These are phyloP conservation scores for Drosophila kanekoi DNA, from an alignment of 2,888 invertebrate genomes.

Conservation along the genomic window DNA sequence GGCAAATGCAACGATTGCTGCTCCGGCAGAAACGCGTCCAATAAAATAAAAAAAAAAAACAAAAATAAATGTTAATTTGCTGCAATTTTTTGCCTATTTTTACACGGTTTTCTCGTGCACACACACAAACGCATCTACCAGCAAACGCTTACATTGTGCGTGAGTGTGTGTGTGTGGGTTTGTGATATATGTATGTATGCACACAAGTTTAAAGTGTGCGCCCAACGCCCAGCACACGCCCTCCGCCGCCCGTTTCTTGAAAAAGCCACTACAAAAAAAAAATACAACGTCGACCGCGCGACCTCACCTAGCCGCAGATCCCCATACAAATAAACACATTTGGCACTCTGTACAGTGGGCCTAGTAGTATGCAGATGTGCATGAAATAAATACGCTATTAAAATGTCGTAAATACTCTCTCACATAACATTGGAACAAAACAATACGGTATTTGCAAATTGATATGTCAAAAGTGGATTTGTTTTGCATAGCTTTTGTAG, in stretches of 20 bases:
- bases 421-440: neutral
- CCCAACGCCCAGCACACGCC: slow-evolving; percentile 6
- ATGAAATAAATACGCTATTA: neutral
- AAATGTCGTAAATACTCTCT: neutral
- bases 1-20: slow-evolving; percentile 13
- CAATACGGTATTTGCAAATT: neutral
- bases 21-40: neutral
- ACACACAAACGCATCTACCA: slow-evolving; percentile 10
- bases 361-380: neutral
- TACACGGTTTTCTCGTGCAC: slow-evolving; percentile 35
- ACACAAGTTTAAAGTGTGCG: slow-evolving; percentile 10
- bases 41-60: slow-evolving; percentile 10
- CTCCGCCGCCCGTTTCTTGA: neutral
- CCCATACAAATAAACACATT: neutral
- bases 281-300: slow-evolving; percentile 9
- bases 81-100: slow-evolving; percentile 64
- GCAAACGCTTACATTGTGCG: neutral
- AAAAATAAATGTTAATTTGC: slow-evolving; percentile 32
- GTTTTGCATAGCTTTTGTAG: neutral
- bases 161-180: too few species aligned
- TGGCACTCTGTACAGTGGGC: slow-evolving; percentile 7
- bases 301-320: slow-evolving; percentile 8
- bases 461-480: neutral
- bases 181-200: too few species aligned
- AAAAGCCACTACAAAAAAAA: neutral